These are phyloP conservation scores for Bradypodion ventrale DNA, from an alignment of 2,797 vertebrate genomes.

Conservation along the genomic window DNA sequence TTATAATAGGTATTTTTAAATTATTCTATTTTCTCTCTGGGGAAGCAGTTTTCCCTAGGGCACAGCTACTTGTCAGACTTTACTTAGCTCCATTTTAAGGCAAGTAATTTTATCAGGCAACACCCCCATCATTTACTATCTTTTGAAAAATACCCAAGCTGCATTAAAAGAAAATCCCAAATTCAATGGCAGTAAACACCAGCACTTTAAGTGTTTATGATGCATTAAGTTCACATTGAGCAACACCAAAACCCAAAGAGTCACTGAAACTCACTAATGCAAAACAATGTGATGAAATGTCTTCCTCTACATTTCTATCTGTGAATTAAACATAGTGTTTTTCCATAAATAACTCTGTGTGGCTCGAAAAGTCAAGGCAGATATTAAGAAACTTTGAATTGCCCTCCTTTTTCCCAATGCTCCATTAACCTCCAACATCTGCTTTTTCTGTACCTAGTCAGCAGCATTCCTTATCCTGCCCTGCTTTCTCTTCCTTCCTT, in stretches of 20 bases:
- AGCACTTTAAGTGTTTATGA: constrained; percentile 18
- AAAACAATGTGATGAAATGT: constrained; percentile 38
- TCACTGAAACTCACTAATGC: constrained; percentile 43
- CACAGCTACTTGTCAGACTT: background rate
- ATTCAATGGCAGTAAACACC: background rate
- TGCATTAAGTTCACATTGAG: constrained; percentile 26
- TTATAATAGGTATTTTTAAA: background rate
- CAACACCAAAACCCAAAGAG: background rate
- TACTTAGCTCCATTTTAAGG: background rate
- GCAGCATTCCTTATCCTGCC: constrained; percentile 64
- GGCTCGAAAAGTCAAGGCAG: constrained; percentile 58
- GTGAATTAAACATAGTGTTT: background rate
- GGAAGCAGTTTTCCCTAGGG: background rate
- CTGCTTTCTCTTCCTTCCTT: constrained; percentile 44
- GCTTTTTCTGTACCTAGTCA: constrained; percentile 62
- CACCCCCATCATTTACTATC: background rate
- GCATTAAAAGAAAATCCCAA: background rate
- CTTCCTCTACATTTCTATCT: constrained; percentile 49
- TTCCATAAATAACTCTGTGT: constrained; percentile 54
- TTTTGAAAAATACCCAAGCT: background rate
- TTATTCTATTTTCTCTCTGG: background rate
- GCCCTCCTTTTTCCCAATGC: constrained; percentile 62
- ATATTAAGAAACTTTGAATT: constrained; percentile 65
- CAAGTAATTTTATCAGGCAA: background rate
- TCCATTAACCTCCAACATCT: constrained; percentile 74